phyloP scores from a whole-genome alignment of 2,113 vertebrate species.

The Brachypteracias leptosomus region DNA sequence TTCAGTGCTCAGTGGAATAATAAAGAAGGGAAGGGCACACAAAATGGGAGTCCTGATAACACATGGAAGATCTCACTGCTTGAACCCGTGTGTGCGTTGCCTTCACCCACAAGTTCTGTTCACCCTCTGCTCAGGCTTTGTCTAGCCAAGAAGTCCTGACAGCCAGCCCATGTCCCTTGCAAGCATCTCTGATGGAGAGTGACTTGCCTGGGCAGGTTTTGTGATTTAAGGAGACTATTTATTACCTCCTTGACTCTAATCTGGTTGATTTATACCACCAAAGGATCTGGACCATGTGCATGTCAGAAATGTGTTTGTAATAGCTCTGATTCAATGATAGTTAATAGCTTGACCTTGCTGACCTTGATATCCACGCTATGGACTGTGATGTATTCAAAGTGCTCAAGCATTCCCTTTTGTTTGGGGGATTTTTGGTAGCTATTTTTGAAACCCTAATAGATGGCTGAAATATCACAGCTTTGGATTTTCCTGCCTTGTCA shows the following conservation, averaged over 20 bases:
- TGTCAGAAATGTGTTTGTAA: neutral
- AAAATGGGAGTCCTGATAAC: neutral
- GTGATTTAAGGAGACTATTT: neutral
- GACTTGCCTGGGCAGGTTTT: neutral
- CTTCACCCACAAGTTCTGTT: neutral
- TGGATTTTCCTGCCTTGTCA: neutral
- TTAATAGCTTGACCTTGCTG: neutral
- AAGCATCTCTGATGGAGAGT: neutral
- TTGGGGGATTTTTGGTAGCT: neutral
- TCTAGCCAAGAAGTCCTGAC: neutral
- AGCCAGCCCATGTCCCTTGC: neutral
- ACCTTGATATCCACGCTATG: neutral
- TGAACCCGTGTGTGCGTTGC: fast-evolving
- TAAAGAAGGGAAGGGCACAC: fast-evolving
- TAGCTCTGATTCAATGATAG: neutral
- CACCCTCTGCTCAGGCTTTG: neutral
- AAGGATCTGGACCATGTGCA: neutral
- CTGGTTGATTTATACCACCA: neutral
- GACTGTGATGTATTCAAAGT: neutral
- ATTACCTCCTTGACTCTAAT: neutral
- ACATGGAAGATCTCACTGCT: neutral
- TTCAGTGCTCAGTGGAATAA: neutral
- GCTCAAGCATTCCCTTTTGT: neutral
- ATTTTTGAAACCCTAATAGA: neutral
- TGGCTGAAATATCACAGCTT: neutral